A percentile compares a stretch with the other conserved stretches of the same genome.
These are phyloP conservation scores for Parthenolecanium corni DNA, from an alignment of 2,888 invertebrate species.

Conservation along the genomic window DNA sequence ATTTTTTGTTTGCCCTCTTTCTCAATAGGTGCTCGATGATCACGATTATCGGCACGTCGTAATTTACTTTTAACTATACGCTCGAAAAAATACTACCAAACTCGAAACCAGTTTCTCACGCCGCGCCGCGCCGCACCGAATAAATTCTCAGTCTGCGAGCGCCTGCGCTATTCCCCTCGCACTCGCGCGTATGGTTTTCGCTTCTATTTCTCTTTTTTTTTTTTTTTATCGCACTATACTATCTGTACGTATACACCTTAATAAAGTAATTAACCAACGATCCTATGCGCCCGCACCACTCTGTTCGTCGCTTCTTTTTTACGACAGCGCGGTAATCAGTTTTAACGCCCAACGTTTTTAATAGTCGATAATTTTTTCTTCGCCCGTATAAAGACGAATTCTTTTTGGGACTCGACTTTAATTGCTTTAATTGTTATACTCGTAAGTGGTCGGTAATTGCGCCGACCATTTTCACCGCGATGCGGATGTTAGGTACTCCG, in stretches of 20 bases:
- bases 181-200: not conserved
- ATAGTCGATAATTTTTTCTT: not conserved
- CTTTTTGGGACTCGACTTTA: not conserved
- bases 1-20: too few species aligned
- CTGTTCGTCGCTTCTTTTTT: not conserved
- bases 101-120: constrained; percentile 12
- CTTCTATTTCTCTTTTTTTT: constrained; percentile 10
- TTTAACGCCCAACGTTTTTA: not conserved
- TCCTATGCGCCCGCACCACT: not conserved
- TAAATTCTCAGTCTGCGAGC: not conserved
- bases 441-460: not conserved
- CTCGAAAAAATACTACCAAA: not conserved
- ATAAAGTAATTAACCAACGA: constrained; percentile 25
- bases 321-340: not conserved
- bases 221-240: too few species aligned
- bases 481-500: too few species aligned
- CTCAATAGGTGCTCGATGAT: not conserved
- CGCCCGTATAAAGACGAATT: not conserved
- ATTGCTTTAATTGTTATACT: too few species aligned
- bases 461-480: not conserved
- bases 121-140: too few species aligned
- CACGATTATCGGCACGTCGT: not conserved
- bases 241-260: not conserved
- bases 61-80: not conserved
- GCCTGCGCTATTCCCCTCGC: not conserved